Base-by-base conservation (phyloP, 2,113 vertebrate species). In the Planiliza haematocheilus region DNA sequence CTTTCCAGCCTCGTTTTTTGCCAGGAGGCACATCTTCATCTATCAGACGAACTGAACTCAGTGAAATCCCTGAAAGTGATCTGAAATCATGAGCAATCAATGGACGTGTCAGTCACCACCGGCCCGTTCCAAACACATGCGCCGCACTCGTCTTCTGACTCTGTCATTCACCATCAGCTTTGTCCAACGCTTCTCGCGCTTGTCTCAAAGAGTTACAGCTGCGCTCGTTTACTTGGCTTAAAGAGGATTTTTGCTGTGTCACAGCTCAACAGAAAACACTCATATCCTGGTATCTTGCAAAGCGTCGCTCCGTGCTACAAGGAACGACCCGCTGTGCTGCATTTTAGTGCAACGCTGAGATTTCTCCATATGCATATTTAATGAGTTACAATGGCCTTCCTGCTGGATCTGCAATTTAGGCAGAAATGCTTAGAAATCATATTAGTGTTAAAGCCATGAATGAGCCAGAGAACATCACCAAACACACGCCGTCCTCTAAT, bases 281-380 rank as follows among this genome's bases (percentile, higher is more conserved):
- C 24, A 50, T 56, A 77, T 64, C 63, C 59, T 4, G 45, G 24
- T 30, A 30, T 60, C 49, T 38, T 3, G 16, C 8, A 49, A 81
- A 77, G 10, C 12, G 3, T 41, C 49, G 55, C 60, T 43, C 16
- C 30, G 60, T 63, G 74, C 39, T 52, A 34, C 10, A 60, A 64
- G 52, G 65, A 43, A 39, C 4, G 3, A 10, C 20, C 30, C 20
- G 7, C 46, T 16, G 53, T 0, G 56, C 2, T 17, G 43, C 18
- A 39, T 42, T 66, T 53, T 36, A 46, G 10, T 37, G 50, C 70
- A 37, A 68, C 52, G 48, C 61, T 71, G 41, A 52, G 50, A 55
- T 70, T 74, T 46, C 24, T 36, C 36, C 53, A 51, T 56, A 67
- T 79, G 46, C 51, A 64, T 48, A 67, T 82, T 79, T 87, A 82